Evolutionary conservation across 2,113 vertebrate genomes (phyloP), one percentile per base, ranked within the genome.

Genomic region (Ifrita kowaldi): DNA sequence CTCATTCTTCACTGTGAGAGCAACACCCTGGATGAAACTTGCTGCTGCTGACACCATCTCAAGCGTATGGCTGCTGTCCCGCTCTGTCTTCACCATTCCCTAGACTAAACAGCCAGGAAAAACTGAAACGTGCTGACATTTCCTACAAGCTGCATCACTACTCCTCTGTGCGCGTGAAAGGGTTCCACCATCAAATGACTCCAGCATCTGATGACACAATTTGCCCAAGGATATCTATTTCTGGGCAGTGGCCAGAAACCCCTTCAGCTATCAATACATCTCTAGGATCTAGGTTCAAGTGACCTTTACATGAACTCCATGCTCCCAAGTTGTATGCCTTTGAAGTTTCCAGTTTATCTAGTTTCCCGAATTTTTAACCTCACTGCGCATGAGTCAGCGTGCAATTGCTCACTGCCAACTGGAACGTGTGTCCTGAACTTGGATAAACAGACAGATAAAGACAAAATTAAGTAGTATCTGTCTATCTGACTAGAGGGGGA

Each of bases 91-190:
- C 16, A 10, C 92, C 86, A 83, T 96, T 91, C 89, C 91, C 69
- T 71, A 42, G 84, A 64, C 63, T 89, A 44, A 94, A 91, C 57
- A 94, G 93, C 90, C 96, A 96, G 95, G 91, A 95, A 97, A 97
- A 97, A 90, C 81, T 97, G 96, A 96, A 96, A 94, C 22, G 33
- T 87, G 91, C 82, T 95, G 95, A 89, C 91, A 95, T 95, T 96
- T 96, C 94, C 95, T 93, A 82, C 88, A 50, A 95, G 91, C 88
- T 83, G 67, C 83, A 80, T 93, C 95, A 91, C 53, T 52, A 42
- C 77, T 93, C 56, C 90, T 69, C 60, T 6, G 3, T 49, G 89
- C 2, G 2, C 3, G 8, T 75, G 90, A 80, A 93, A 92, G 94
- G 95, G 89, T 93, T 96, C 94, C 75, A 84, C 94, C 90, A 82